Conservation (phyloP, 2,797 vertebrate genomes). For the Danionella dracula region DNA sequence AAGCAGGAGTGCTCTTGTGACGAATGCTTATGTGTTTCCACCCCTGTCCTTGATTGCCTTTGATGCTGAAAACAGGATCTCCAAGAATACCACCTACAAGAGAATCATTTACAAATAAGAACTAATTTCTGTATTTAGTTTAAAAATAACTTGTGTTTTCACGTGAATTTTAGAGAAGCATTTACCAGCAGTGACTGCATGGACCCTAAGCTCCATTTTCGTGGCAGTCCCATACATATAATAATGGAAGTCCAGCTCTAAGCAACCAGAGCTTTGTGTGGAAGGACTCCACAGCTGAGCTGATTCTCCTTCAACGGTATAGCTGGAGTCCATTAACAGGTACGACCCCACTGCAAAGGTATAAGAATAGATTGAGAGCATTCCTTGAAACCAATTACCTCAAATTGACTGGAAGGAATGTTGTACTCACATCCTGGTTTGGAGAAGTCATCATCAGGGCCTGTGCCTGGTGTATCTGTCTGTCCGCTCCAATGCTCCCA, state of each 20-base stretch:
- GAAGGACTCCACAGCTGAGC: conserved; percentile 64
- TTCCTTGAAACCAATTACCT: background rate
- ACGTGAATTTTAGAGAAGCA: background rate
- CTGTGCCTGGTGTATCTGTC: conserved; percentile 53
- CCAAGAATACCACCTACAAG: conserved; percentile 46
- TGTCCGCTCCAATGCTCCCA: conserved; percentile 61
- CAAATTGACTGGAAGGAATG: background rate
- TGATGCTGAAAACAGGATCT: conserved; percentile 52
- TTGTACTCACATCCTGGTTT: conserved; percentile 72
- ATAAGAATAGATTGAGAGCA: background rate
- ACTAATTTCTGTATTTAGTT: no score
- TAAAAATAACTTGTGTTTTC: no score
- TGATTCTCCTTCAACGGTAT: conserved; percentile 39
- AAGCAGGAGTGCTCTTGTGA: conserved; percentile 49
- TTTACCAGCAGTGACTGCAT: conserved; percentile 58
- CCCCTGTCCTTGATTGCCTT: conserved; percentile 61
- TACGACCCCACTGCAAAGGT: conserved; percentile 64
- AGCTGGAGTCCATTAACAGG: conserved; percentile 67
- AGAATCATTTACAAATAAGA: background rate
- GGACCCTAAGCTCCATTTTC: conserved; percentile 62
- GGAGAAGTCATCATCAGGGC: conserved; percentile 75
- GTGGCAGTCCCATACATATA: conserved; percentile 64
- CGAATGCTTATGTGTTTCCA: conserved; percentile 62
- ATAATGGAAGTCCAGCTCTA: conserved; percentile 73
- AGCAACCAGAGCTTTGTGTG: conserved; percentile 55